phyloP scores from a whole-genome alignment of 2,113 vertebrate species.

The Eurypyga helias region DNA sequence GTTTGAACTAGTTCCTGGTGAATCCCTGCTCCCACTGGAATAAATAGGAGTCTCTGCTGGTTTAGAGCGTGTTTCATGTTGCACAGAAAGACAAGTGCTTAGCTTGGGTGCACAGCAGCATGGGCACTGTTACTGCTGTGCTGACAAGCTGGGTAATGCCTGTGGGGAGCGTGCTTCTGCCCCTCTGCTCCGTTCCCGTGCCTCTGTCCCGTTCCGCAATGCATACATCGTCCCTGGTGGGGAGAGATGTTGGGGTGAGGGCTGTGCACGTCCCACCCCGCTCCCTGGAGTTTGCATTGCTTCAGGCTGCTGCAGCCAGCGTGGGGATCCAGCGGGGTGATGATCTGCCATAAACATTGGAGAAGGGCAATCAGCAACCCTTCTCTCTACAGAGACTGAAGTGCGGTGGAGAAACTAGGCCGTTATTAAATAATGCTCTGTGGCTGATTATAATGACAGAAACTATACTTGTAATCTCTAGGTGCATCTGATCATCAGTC shows the following conservation, averaged over 20 bases:
- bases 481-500: background rate
- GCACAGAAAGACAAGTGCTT: rapidly evolving
- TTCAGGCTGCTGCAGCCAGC: background rate
- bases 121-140: background rate
- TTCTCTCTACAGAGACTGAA: background rate
- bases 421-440: background rate
- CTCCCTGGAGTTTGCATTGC: rapidly evolving
- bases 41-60: background rate
- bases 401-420: background rate
- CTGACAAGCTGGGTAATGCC: rapidly evolving
- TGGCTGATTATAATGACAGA: background rate
- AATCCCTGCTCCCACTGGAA: background rate
- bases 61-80: rapidly evolving
- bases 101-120: rapidly evolving
- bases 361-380: background rate
- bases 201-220: rapidly evolving
- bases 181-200: rapidly evolving
- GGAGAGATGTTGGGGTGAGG: rapidly evolving
- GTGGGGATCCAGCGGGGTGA: rapidly evolving
- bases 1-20: background rate
- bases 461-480: background rate
- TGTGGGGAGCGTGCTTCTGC: background rate
- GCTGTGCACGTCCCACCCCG: rapidly evolving
- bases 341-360: rapidly evolving
- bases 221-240: rapidly evolving